These are phyloP conservation scores for Lysandra bellargus DNA, from an alignment of 2,888 invertebrate species.

Conservation along the genomic window DNA sequence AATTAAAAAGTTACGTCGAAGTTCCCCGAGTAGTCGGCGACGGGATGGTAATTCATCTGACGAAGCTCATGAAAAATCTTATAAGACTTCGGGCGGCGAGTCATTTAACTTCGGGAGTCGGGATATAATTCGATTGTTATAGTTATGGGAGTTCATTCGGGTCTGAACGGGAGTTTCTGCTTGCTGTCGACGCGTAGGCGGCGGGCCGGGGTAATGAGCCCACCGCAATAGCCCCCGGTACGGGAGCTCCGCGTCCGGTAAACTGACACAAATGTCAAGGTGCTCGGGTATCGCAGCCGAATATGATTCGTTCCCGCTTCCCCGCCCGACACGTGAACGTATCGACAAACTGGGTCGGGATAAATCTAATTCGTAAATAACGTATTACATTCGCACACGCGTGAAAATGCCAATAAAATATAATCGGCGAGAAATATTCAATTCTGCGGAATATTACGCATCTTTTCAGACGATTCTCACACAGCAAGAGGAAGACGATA, in stretches of 20 bases:
- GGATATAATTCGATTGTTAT: slow-evolving; percentile 17
- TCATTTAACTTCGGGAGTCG: not conserved
- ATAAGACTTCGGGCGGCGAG: slow-evolving; percentile 5
- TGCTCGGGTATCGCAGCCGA: not conserved
- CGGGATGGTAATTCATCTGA: not conserved
- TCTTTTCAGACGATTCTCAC: too few species aligned
- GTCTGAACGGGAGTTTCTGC: not conserved
- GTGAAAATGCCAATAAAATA: not conserved
- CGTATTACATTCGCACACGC: not conserved
- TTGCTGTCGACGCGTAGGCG: not conserved
- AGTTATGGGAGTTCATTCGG: not conserved
- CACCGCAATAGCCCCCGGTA: too few species aligned
- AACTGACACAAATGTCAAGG: not conserved
- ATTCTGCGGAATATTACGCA: not conserved
- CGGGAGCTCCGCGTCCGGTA: not conserved
- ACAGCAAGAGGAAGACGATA: too few species aligned
- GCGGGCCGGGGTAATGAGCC: not conserved
- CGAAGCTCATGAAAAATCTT: slow-evolving; percentile 17
- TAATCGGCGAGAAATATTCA: not conserved
- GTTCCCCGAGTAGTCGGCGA: not conserved
- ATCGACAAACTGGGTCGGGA: not conserved
- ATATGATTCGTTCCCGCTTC: too few species aligned
- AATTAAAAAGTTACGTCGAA: slow-evolving; percentile 7
- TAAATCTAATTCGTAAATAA: not conserved
- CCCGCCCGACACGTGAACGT: not conserved